Evolutionary conservation across 2,888 invertebrate species (phyloP), one percentile per base, ranked within the genome.

Genomic region (Athrips mouffetella): DNA sequence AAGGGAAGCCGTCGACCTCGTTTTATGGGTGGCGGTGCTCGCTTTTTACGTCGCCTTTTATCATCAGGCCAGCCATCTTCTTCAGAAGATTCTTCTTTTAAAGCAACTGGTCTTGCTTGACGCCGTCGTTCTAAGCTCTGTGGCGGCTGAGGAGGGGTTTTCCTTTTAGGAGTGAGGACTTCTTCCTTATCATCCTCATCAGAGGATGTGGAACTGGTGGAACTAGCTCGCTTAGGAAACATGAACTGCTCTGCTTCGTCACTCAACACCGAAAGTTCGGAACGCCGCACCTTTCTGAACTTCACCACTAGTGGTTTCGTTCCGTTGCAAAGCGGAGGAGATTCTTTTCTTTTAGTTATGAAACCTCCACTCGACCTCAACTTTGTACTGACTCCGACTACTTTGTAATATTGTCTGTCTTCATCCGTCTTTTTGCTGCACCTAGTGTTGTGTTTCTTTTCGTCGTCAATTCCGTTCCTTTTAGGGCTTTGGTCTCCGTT

Each of bases 211-310:
- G 90, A 90, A 49, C 84, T 87, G 1, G 80, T 73, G 0, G 89
- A 86, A 49, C 92, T 92, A 13, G 92, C 91, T 31, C 91, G 89
- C 59, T 91, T 92, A 0, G 95, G 93, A 68, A 96, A 96, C 91
- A 96, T 92, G 69, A 96, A 96, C 60, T 94, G 95, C 63, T 95
- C 95, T 0, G 96, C 96, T 73, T 96, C 96, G 60, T 95, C 94
- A 65, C 94, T 95, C 41, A 96, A 76, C 44, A 93, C 90, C 0
- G 92, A 91, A 44, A 96, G 68, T 73, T 95, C 94, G 0, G 94
- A 92, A 44, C 91, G 91, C 3, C 94, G 87, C 13, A 94, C 91
- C 55, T 94, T 93, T 46, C 92, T 91, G 50, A 94, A 94, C 65
- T 94, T 93, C 0, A 94, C 94, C 16, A 94, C 93, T 20, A 94